These are phyloP conservation scores for Epinephelus coioides DNA, from an alignment of 2,797 vertebrate genomes.

Conservation along the genomic window DNA sequence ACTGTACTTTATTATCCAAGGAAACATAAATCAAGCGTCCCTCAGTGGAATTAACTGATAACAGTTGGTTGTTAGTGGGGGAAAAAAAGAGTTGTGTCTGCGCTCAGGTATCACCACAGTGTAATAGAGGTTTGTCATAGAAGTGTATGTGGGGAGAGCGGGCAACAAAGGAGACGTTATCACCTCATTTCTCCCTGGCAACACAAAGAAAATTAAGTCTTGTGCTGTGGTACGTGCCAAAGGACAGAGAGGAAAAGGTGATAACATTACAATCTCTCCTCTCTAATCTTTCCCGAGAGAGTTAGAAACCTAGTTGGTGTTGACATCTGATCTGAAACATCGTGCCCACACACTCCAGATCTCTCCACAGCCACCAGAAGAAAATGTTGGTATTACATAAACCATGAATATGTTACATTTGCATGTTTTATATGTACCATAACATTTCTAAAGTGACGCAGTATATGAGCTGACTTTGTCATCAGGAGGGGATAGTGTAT, in stretches of 20 bases:
- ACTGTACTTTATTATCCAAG: conserved; percentile 85
- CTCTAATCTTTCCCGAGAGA: not conserved
- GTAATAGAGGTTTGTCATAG: conserved; percentile 20
- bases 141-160: not conserved
- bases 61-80: conserved; percentile 60
- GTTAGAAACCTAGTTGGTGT: not conserved
- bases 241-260: not conserved
- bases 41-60: conserved; percentile 81
- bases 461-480: too few species aligned
- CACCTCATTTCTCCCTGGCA: conserved; percentile 15
- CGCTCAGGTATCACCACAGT: conserved; percentile 10
- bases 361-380: too few species aligned
- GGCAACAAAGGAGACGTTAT: conserved; percentile 30
- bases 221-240: not conserved
- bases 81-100: conserved; percentile 1
- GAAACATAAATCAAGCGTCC: conserved; percentile 79
- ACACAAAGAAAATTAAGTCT: conserved; percentile 16
- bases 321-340: conserved; percentile 26
- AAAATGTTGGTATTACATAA: too few species aligned
- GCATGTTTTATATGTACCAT: too few species aligned
- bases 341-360: not conserved
- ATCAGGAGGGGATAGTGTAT: too few species aligned
- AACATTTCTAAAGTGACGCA: too few species aligned
- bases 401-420: too few species aligned
- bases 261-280: not conserved